A percentile compares a stretch with the other conserved stretches of the same genome.
Evolutionary conservation across 2,888 invertebrate species (phyloP).

Genomic region (Erebia epiphron): DNA sequence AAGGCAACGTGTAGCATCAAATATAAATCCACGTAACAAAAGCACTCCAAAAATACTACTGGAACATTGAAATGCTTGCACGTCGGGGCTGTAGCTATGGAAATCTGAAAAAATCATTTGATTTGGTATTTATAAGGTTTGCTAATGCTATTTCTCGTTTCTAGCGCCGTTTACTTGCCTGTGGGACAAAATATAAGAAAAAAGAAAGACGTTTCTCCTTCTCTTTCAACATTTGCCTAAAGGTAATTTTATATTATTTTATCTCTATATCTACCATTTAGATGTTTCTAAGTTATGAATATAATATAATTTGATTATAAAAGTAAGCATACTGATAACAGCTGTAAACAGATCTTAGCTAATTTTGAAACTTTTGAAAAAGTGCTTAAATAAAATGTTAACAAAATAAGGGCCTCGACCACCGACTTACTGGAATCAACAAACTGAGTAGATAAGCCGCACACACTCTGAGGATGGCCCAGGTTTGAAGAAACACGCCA

Average conservation of each 20-base stretch:
- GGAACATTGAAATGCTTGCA: constrained; percentile 57
- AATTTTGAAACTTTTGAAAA: neutral
- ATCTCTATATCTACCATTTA: neutral
- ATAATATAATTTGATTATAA: no score
- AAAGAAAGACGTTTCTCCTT: no score
- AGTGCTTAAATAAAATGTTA: neutral
- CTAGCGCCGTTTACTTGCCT: neutral
- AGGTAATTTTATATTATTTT: neutral
- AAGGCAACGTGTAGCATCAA: constrained; percentile 79
- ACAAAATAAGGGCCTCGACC: neutral
- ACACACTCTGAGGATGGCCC: constrained; percentile 62
- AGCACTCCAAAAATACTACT: constrained; percentile 62
- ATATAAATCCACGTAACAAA: constrained; percentile 77
- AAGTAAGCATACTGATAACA: no score
- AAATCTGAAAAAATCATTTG: constrained; percentile 49
- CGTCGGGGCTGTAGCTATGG: constrained; percentile 68
- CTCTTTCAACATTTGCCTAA: no score
- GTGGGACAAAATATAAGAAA: no score
- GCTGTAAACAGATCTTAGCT: no score
- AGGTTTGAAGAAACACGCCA: constrained; percentile 67
- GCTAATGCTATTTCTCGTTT: neutral
- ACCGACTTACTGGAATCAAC: constrained; percentile 63
- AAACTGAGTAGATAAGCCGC: constrained; percentile 64
- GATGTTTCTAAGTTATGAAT: no score
- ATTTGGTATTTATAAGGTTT: neutral